Evolutionary conservation across 2,797 vertebrate genomes (phyloP).

Genomic region (Rhynchonycteris naso): DNA sequence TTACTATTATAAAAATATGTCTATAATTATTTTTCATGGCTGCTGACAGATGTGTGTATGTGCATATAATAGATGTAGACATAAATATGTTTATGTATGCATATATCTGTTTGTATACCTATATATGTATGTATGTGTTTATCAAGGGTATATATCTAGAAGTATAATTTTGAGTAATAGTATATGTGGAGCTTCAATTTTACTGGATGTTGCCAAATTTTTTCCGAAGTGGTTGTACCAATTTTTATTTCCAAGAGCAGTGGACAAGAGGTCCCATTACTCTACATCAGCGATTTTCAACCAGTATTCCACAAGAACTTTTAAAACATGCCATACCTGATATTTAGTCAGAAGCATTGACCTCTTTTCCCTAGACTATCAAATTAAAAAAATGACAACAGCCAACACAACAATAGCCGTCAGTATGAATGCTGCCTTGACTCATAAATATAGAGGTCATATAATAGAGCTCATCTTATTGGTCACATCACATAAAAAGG

Average conservation of each 20-base stretch:
- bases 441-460: too few species aligned
- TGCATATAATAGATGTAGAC: background rate
- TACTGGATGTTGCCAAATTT: background rate
- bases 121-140: background rate
- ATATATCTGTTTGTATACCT: background rate
- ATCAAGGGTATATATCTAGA: background rate
- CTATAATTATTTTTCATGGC: background rate
- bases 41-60: background rate
- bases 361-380: too few species aligned
- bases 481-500: too few species aligned
- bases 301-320: too few species aligned
- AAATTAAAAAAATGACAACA: too few species aligned
- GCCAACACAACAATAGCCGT: too few species aligned
- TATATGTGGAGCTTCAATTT: background rate
- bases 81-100: background rate
- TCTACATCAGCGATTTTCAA: too few species aligned
- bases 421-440: too few species aligned
- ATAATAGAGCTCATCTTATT: too few species aligned
- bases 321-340: too few species aligned
- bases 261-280: background rate
- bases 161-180: background rate
- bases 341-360: too few species aligned
- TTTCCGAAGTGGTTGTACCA: background rate
- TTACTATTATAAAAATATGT: background rate
- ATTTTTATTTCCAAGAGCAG: background rate